phyloP scores from a whole-genome alignment of 2,113 vertebrate genomes.

The Nettapus auritus region DNA sequence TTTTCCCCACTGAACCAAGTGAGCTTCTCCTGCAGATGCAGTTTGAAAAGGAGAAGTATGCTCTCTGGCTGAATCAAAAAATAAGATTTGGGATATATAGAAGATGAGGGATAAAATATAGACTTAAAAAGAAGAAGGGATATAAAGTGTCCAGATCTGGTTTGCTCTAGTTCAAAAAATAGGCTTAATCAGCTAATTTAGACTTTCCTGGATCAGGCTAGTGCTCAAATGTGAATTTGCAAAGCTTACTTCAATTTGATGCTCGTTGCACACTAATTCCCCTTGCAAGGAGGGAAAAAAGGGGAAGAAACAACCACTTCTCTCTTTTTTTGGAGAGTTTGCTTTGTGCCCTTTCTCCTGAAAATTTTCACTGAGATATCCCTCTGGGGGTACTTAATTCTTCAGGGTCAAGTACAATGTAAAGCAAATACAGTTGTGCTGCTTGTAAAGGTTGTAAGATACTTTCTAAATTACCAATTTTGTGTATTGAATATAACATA shows the following conservation, averaged over 20 bases:
- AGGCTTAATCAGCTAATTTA: background rate
- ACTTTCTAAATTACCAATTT: background rate
- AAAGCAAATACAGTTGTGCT: background rate
- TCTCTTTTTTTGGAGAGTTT: background rate
- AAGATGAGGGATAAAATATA: background rate
- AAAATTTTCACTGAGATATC: background rate
- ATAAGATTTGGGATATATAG: too few species aligned
- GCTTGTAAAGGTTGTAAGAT: background rate
- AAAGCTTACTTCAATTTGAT: background rate
- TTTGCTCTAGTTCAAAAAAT: background rate
- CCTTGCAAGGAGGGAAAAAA: background rate
- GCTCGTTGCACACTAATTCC: background rate
- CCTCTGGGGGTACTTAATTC: background rate
- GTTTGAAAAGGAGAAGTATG: background rate
- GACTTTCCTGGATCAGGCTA: background rate
- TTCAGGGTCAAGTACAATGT: background rate
- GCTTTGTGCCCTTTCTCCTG: background rate
- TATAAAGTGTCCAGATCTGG: background rate
- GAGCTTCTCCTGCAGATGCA: background rate
- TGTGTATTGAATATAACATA: background rate
- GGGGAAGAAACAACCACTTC: background rate
- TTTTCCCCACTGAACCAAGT: background rate
- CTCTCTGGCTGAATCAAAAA: background rate
- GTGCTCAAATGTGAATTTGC: background rate
- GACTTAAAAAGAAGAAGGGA: too few species aligned